A percentile compares a stretch with the other conserved stretches of the same genome.
Conservation (phyloP, 2,797 vertebrate species). For the Tarsius wallacei region DNA sequence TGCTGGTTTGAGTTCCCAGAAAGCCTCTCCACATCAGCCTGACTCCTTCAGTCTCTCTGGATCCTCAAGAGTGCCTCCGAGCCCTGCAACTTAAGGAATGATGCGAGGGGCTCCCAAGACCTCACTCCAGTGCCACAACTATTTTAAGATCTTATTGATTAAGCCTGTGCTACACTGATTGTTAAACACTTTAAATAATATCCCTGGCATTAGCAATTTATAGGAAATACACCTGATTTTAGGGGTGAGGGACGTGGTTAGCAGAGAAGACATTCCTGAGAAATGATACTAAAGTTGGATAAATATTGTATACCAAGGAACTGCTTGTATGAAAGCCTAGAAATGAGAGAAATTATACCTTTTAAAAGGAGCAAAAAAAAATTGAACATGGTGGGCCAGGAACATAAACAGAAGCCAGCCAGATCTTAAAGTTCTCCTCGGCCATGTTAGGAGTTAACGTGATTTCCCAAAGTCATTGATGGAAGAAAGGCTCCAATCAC, state of each 20-base stretch:
- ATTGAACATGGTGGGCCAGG: not conserved
- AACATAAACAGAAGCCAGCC: conserved; percentile 3
- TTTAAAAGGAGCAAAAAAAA: not conserved
- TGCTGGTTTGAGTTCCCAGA: not conserved
- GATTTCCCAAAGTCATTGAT: not conserved
- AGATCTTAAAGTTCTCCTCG: not conserved
- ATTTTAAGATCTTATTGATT: not conserved
- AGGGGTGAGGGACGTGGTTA: not conserved
- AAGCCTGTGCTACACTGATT: not conserved
- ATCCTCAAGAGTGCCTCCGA: not conserved
- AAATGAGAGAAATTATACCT: not conserved
- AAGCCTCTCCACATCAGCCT: not conserved
- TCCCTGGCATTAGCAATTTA: not conserved
- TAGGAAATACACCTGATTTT: not conserved
- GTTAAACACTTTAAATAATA: not conserved
- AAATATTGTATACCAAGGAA: not conserved
- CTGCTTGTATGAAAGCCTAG: not conserved
- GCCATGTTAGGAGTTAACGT: not conserved
- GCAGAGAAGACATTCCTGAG: not conserved
- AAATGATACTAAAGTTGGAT: not conserved
- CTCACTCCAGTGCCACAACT: not conserved
- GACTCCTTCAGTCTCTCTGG: not conserved
- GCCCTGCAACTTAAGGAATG: not conserved
- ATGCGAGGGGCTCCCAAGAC: not conserved
- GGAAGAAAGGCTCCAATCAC: not conserved